phyloP scores from a whole-genome alignment of 2,113 vertebrate species.

The Microcebus lehilahytsara region DNA sequence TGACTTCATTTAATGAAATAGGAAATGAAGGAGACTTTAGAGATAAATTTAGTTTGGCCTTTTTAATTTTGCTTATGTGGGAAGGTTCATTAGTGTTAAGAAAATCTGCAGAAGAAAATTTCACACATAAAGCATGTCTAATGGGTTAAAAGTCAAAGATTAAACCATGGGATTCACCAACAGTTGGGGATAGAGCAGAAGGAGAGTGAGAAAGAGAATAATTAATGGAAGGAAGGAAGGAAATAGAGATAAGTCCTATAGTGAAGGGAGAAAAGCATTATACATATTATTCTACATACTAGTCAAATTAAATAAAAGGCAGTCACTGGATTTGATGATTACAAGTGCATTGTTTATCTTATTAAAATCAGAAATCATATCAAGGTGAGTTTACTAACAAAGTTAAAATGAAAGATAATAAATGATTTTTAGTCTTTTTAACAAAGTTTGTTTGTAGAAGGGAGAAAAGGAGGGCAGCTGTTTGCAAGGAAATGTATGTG shows the following conservation, averaged over 20 bases:
- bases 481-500: neutral
- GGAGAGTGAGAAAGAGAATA: neutral
- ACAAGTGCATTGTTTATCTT: neutral
- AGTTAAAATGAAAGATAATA: neutral
- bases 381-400: neutral
- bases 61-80: neutral
- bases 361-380: constrained; percentile 9
- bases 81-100: neutral
- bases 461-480: neutral
- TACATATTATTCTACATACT: neutral
- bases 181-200: neutral
- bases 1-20: neutral
- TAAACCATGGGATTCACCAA: neutral
- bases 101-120: neutral
- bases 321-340: neutral
- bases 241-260: neutral
- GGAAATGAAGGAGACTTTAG: neutral
- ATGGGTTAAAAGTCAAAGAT: neutral
- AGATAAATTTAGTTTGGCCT: neutral
- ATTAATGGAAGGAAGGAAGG: neutral
- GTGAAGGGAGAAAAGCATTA: neutral
- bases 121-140: neutral
- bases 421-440: neutral
- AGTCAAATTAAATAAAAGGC: neutral
- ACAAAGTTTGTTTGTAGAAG: neutral